Evolutionary conservation across 2,888 invertebrate species (phyloP).

Genomic region (Xylophagus ater): DNA sequence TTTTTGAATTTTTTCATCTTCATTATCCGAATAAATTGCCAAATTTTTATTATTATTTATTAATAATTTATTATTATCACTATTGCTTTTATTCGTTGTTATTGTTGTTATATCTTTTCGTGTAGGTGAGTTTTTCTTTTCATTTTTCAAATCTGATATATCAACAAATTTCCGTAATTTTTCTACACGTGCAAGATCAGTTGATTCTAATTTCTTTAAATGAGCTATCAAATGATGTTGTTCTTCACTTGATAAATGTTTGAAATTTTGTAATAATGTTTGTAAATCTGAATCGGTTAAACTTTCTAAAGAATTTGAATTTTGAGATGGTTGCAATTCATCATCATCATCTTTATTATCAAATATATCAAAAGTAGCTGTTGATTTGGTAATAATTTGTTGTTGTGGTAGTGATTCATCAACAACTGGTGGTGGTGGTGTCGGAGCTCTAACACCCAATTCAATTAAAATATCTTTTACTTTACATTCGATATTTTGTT

Average conservation of each 20-base stretch:
- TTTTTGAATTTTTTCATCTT: constrained; percentile 28
- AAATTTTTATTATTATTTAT: constrained; percentile 12
- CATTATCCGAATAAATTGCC: constrained; percentile 21
- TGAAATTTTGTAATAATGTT: constrained; percentile 67
- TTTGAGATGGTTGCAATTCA: constrained; percentile 20
- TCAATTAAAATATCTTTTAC: constrained; percentile 22
- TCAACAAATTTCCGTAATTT: constrained; percentile 65
- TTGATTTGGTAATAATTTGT: constrained; percentile 22
- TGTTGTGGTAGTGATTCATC: constrained; percentile 6
- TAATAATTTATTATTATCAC: too few species aligned
- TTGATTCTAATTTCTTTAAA: constrained; percentile 66
- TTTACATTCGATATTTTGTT: constrained; percentile 11
- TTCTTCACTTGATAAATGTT: constrained; percentile 67
- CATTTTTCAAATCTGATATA: constrained; percentile 30
- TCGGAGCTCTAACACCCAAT: constrained; percentile 20
- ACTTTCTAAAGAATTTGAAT: constrained; percentile 52
- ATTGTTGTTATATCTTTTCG: constrained; percentile 5
- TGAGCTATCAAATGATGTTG: constrained; percentile 74
- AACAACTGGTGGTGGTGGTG: too few species aligned
- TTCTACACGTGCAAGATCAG: constrained; percentile 67
- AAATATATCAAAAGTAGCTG: not conserved
- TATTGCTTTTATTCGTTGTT: too few species aligned
- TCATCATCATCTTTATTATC: constrained; percentile 21
- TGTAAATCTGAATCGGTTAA: constrained; percentile 71
- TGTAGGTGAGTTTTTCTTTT: constrained; percentile 14